These are phyloP conservation scores for Eurytemora carolleeae DNA, from an alignment of 1,140 invertebrate species.

Conservation along the genomic window DNA sequence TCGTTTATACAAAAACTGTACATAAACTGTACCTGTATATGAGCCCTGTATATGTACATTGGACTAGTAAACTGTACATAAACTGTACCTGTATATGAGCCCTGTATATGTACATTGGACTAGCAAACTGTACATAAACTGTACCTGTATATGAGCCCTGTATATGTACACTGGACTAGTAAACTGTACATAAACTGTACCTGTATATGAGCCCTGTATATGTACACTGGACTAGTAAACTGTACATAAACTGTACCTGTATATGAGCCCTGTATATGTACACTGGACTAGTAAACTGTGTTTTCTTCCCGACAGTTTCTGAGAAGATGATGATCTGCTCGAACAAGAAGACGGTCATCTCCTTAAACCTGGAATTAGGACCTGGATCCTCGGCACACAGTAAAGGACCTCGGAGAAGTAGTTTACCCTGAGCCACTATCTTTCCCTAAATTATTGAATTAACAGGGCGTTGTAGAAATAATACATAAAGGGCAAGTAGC, in stretches of 20 bases:
- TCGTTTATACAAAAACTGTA: too few relatives aligned
- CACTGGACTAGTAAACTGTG: conserved; percentile 76
- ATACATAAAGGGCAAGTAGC: conserved; percentile 87
- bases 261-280: conserved; percentile 94
- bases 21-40: too few relatives aligned
- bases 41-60: too few relatives aligned
- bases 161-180: too few relatives aligned
- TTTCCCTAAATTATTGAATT: conserved; percentile 51
- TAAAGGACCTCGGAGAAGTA: conserved; percentile 72
- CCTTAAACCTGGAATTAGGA: conserved; percentile 38
- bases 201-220: conserved; percentile 91
- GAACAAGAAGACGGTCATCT: conserved; percentile 90
- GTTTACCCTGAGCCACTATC: conserved; percentile 88
- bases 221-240: conserved; percentile 84
- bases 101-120: too few relatives aligned
- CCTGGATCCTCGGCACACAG: conserved; percentile 48
- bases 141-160: too few relatives aligned
- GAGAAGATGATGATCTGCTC: conserved; percentile 95
- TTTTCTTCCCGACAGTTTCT: conserved; percentile 78
- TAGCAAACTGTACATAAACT: too few relatives aligned
- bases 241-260: conserved; percentile 50
- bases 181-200: too few relatives aligned
- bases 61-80: too few relatives aligned
- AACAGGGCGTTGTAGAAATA: conserved; percentile 65
- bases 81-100: too few relatives aligned